Conservation (phyloP, 2,797 vertebrate species). For the Cheirogaleus major region DNA sequence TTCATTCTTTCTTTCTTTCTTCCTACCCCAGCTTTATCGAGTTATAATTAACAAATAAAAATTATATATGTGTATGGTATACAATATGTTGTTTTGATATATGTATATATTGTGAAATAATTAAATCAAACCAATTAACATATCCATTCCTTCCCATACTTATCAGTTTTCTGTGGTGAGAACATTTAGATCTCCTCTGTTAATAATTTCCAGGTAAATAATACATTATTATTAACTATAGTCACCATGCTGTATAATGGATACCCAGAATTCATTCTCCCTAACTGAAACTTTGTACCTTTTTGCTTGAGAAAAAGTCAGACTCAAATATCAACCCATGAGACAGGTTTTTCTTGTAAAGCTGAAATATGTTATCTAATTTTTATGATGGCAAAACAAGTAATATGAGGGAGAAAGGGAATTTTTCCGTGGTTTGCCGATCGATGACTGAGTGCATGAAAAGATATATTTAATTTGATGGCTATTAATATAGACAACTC, state of each 20-base stretch:
- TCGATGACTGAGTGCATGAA: not conserved
- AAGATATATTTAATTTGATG: not conserved
- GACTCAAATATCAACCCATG: not conserved
- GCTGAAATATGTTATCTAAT: not conserved
- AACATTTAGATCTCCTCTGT: not conserved
- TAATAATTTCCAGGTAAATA: not conserved
- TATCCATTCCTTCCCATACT: not conserved
- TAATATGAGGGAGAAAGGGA: not conserved
- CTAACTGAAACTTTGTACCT: not conserved
- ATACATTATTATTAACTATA: not conserved
- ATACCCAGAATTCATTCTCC: not conserved
- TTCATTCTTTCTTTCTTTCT: not conserved
- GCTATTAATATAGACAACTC: constrained; percentile 21
- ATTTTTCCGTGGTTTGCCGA: not conserved
- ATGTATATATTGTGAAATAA: no score
- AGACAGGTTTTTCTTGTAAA: not conserved
- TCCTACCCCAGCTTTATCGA: not conserved
- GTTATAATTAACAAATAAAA: not conserved
- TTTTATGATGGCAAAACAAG: not conserved
- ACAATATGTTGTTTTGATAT: not conserved
- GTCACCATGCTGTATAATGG: not conserved
- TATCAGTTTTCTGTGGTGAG: not conserved
- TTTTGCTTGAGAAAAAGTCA: not conserved
- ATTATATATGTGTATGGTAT: not conserved
- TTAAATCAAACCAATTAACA: not conserved